Evolutionary conservation across 2,888 invertebrate genomes (phyloP), one percentile per base, ranked within the genome.

Genomic region (Heliconius aoede): DNA sequence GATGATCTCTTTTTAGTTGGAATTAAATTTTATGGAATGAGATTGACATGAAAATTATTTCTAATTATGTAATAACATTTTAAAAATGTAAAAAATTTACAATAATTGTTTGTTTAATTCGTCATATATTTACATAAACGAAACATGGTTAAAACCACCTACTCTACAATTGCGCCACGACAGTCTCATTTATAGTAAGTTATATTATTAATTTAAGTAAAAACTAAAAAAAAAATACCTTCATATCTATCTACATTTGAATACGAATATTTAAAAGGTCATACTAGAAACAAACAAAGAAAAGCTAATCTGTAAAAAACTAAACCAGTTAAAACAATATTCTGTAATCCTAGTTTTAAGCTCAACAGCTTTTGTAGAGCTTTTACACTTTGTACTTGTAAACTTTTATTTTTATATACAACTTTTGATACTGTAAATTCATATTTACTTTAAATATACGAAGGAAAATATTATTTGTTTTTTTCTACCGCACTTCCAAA

Each of bases 321-420:
- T 65, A 40, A 24, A 24, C 36, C 65, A 24, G 36, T 65, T 15
- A 65, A 65, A 65, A 65, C 36, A n/a, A 64, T 65, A 65, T 65
- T 36, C 24, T 36, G n/a, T 65, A 36, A 65, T 46, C 68, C 21
- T 28, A 68, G 28, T 51, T 68, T 68, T 51, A 46, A 51, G 24
- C 64, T 64, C 60, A 40, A 24, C 13, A 30, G 46, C 51, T 68
- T 68, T 68, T 30, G 21, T 46, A 51, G 28, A 36, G 28, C 68
- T 68, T 69, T 51, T n/a, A 51, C 68, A 69, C 30, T 13, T n/a
- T 46, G 51, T 69, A 55, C 30, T 30, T 13, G 15, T 28, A 55
- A 69, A n/a, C 51, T 69, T 69, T 55, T 55, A n/a, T 55, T 55
- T 69, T 55, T 15, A 55, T 30, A 30, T 28, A 8, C 30, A 69